Conservation (phyloP, 1,140 invertebrate species). For the Brachionus rotundiformis region DNA sequence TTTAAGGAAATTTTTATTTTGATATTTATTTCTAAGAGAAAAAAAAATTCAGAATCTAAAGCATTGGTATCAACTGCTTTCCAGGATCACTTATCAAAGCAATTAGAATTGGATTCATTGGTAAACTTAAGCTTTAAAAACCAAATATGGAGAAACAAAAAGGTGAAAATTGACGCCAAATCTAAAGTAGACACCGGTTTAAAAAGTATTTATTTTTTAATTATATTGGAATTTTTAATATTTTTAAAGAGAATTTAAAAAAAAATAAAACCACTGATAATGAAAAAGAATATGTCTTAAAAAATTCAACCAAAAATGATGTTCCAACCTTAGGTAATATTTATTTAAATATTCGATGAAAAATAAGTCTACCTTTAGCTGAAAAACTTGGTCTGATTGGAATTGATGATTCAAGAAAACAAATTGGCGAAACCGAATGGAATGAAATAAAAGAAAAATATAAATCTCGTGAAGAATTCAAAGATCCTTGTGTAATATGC, state of each 20-base stretch:
- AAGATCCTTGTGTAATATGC: conserved; percentile 63
- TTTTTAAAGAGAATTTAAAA: background rate
- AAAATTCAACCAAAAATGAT: background rate
- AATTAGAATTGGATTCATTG: conserved; percentile 18
- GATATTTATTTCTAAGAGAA: too few relatives aligned
- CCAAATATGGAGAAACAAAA: background rate
- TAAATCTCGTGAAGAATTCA: conserved; percentile 60
- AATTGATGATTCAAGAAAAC: conserved; percentile 38
- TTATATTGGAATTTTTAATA: background rate
- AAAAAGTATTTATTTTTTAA: background rate
- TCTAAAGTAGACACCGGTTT: conserved; percentile 28
- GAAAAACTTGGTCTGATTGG: conserved; percentile 34
- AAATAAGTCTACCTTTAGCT: background rate
- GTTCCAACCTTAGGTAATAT: background rate
- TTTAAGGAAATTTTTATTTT: too few relatives aligned
- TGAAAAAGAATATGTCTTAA: conserved; percentile 37
- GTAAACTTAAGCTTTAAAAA: conserved; percentile 10
- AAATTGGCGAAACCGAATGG: conserved; percentile 61
- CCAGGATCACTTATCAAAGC: conserved; percentile 46
- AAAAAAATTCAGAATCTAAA: too few relatives aligned
- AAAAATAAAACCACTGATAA: background rate
- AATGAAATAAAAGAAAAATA: conserved; percentile 58
- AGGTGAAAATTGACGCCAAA: background rate
- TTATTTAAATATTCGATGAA: background rate
- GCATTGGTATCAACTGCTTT: conserved; percentile 36